Conservation (phyloP, 2,888 invertebrate genomes). For the Caenorhabditis zanzibari region DNA sequence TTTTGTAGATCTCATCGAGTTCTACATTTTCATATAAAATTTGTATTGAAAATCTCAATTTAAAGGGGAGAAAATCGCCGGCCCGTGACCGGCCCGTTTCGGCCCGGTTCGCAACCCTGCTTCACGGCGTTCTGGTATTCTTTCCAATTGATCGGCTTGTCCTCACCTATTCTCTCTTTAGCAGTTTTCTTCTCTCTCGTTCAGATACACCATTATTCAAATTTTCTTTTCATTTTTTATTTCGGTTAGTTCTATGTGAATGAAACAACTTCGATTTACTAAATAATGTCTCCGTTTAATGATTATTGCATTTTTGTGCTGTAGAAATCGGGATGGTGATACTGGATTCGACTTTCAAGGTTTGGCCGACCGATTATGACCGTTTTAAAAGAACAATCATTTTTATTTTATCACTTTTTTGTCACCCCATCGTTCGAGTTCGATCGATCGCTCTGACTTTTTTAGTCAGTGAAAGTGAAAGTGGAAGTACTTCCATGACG, state of each 20-base stretch:
- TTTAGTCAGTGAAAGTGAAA: too few relatives aligned
- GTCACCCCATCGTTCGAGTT: slow-evolving; percentile 41
- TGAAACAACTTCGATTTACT: slow-evolving; percentile 44
- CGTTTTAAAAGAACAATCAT: too few relatives aligned
- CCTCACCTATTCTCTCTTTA: slow-evolving; percentile 29
- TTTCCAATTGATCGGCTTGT: slow-evolving; percentile 21
- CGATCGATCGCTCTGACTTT: slow-evolving; percentile 5
- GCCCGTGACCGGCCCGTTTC: too few relatives aligned
- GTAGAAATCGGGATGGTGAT: neutral
- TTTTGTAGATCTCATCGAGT: too few relatives aligned
- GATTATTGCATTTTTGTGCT: neutral
- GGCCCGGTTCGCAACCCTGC: too few relatives aligned
- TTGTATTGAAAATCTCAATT: too few relatives aligned
- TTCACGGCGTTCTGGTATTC: slow-evolving; percentile 45
- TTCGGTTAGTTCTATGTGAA: slow-evolving; percentile 63
- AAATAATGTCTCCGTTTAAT: neutral
- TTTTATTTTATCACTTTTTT: too few relatives aligned
- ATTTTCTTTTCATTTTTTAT: slow-evolving; percentile 43
- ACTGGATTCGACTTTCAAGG: neutral
- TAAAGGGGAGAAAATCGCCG: too few relatives aligned
- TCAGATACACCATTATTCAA: slow-evolving; percentile 18
- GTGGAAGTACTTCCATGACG: neutral
- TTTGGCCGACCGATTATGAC: too few relatives aligned
- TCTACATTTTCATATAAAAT: too few relatives aligned
- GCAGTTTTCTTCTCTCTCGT: slow-evolving; percentile 14